Evolutionary conservation across 2,888 invertebrate species (phyloP).

Genomic region (Cephus sareptanus): DNA sequence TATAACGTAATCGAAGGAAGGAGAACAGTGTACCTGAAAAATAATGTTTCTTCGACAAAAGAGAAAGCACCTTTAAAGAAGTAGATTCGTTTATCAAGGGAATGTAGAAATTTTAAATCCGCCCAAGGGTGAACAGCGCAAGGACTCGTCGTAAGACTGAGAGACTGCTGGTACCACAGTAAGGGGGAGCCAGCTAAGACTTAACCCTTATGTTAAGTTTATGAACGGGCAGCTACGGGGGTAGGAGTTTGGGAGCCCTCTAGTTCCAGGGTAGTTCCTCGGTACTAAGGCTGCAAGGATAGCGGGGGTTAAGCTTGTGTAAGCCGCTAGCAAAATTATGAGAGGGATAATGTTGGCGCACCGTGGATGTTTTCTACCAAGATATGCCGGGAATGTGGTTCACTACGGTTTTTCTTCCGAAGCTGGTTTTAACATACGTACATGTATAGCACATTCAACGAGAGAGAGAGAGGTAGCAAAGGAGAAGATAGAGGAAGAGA

Average conservation of each 20-base stretch:
- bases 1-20: too few relatives aligned
- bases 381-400: constrained; percentile 36
- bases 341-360: constrained; percentile 46
- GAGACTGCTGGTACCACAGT: neutral
- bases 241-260: neutral
- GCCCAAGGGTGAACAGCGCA: neutral
- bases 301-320: constrained; percentile 47
- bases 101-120: neutral
- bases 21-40: neutral
- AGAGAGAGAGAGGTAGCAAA: neutral
- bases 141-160: neutral
- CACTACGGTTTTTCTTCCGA: constrained; percentile 29
- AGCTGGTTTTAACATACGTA: neutral
- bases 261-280: neutral
- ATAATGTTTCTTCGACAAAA: neutral
- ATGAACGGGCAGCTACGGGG: constrained; percentile 37
- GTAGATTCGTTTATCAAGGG: neutral
- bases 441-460: neutral
- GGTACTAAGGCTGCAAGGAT: constrained; percentile 22
- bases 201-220: constrained; percentile 52
- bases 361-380: constrained; percentile 34
- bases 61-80: neutral
- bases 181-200: constrained; percentile 26
- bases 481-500: neutral
- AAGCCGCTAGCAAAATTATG: constrained; percentile 56